Conservation (phyloP, 2,888 invertebrate species). For the Abrostola triplasia region DNA sequence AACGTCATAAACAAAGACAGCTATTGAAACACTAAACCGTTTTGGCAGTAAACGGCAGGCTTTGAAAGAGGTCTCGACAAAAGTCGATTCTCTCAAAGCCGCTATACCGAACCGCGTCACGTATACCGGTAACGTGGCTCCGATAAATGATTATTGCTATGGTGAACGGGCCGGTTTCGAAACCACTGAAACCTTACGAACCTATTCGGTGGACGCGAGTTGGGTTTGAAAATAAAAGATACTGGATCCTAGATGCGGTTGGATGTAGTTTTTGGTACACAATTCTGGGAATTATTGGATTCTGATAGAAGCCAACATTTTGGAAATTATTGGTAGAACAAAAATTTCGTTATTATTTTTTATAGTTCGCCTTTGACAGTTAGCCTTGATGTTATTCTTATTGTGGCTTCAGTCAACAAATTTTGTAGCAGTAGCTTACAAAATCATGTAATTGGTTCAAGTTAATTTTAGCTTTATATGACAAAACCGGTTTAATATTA, state of each 20-base stretch:
- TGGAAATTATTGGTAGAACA: no score
- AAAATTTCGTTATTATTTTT: no score
- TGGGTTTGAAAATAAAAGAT: conserved; percentile 23
- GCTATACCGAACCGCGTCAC: conserved; percentile 69
- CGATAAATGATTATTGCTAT: conserved; percentile 77
- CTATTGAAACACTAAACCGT: conserved; percentile 51
- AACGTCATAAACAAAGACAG: conserved; percentile 50
- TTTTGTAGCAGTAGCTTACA: no score
- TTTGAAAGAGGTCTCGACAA: conserved; percentile 52
- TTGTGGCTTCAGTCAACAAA: no score
- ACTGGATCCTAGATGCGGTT: conserved; percentile 21
- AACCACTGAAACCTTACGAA: conserved; percentile 67
- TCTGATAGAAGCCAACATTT: no score
- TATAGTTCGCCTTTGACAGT: no score
- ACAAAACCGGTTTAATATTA: neutral
- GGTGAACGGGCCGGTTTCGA: conserved; percentile 66
- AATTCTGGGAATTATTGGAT: no score
- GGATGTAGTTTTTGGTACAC: neutral
- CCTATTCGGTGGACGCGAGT: conserved; percentile 47
- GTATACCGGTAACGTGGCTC: conserved; percentile 61
- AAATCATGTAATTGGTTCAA: no score
- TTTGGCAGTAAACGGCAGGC: conserved; percentile 50
- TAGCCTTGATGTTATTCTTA: no score
- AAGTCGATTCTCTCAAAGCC: conserved; percentile 58
- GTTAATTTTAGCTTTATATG: no score